These are phyloP conservation scores for Mercenaria mercenaria DNA, from an alignment of 1,140 invertebrate species.

Conservation along the genomic window DNA sequence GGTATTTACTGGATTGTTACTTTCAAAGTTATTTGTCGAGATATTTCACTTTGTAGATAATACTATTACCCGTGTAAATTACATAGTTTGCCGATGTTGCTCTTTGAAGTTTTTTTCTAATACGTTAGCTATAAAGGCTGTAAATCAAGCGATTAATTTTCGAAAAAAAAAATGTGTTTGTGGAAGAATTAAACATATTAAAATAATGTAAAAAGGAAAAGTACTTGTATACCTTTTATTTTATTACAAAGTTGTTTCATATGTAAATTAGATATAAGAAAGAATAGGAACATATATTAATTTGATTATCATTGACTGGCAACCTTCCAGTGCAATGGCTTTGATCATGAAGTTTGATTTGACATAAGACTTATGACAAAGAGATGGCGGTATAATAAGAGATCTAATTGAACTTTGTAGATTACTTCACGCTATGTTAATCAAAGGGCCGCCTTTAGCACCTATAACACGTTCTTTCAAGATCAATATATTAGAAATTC, in stretches of 20 bases:
- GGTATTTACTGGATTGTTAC: not conserved
- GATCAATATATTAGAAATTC: constrained; percentile 31
- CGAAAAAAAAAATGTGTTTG: not conserved
- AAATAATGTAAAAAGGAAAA: not conserved
- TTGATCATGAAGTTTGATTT: constrained; percentile 47
- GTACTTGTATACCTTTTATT: too few relatives aligned
- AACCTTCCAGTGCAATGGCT: constrained; percentile 37
- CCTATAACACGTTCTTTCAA: constrained; percentile 31
- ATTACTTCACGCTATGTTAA: constrained; percentile 36
- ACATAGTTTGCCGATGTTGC: constrained; percentile 72
- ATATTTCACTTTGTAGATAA: constrained; percentile 69
- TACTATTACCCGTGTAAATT: constrained; percentile 76
- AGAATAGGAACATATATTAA: not conserved
- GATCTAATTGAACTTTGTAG: constrained; percentile 50
- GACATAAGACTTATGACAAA: constrained; percentile 55
- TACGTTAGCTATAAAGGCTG: constrained; percentile 50
- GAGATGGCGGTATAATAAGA: constrained; percentile 46
- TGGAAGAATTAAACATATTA: not conserved
- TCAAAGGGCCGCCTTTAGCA: constrained; percentile 44
- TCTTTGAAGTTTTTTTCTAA: constrained; percentile 74
- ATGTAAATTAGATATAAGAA: constrained; percentile 5
- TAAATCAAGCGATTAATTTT: constrained; percentile 51
- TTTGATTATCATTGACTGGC: constrained; percentile 27
- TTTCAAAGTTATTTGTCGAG: not conserved
- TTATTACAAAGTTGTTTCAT: not conserved